Evolutionary conservation across 2,888 invertebrate species (phyloP), one percentile per base, ranked within the genome.

Genomic region (Dione vanillae): DNA sequence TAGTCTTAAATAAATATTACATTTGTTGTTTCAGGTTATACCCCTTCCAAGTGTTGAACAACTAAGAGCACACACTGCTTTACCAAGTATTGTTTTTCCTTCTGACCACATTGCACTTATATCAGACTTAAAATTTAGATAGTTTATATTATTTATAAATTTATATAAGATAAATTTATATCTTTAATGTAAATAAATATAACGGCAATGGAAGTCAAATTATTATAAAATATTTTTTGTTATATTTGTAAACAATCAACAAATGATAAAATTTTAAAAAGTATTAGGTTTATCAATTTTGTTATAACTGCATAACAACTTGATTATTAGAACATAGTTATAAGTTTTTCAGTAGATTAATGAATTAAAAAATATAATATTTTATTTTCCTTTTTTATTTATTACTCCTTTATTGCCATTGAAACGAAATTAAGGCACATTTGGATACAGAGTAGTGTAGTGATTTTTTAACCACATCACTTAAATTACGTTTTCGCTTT

Each of bases 101-200:
- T 99, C 99, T 1, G 99, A 99, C 91, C 99, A 99, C 87, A 92
- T 99, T 75, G 96, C 99, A 14, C 91, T 99, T 61, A 94, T 98
- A 73, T 95, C 96, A n/a, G 97, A 98, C 93, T 92, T 98, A 74
- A 88, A 92, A 78, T 96, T 88, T 80, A 84, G 77, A 77, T 81
- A 80, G 69, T 47, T 20, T 51, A 19, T 51, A 51, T 1, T 43
- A 27, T 40, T 14, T 49, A 47, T 54, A 20, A 11, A 58, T 43
- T 45, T 0, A 2, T 12, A 37, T n/a, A n/a, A n/a, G n/a, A n/a
- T n/a, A n/a, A n/a, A n/a, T n/a, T n/a, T n/a, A n/a, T n/a, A n/a
- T n/a, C n/a, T n/a, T n/a, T n/a, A n/a, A n/a, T 52, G 10, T 54
- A 54, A n/a, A 54, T 54, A 37, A 37, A 1, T 54, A 54, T 35